phyloP scores from a whole-genome alignment of 35 echinoderm and acorn worm genomes.

The Strongylocentrotus purpuratus region DNA sequence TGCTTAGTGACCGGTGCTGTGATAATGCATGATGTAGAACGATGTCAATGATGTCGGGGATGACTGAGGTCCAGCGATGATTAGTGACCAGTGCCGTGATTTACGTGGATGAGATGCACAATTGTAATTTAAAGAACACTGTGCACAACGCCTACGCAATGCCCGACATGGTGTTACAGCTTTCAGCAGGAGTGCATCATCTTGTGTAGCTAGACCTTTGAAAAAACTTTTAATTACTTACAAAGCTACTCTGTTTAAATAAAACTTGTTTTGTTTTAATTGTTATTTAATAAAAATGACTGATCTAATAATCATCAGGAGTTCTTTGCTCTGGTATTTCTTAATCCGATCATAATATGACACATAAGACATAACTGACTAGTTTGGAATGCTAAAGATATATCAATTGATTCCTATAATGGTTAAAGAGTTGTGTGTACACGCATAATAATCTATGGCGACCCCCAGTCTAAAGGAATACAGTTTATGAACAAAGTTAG shows the following conservation, averaged over 20 bases:
- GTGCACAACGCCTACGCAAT: slow-evolving; percentile 98
- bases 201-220: neutral
- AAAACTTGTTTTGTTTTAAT: neutral
- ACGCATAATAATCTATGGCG: too few species aligned
- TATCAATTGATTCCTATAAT: too few species aligned
- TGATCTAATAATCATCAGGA: neutral
- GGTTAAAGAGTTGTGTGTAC: too few species aligned
- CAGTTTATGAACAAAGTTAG: neutral
- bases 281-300: neutral
- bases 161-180: slow-evolving; percentile 55
- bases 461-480: neutral
- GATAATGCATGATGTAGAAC: slow-evolving; percentile 18
- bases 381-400: too few species aligned
- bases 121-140: slow-evolving; percentile 77
- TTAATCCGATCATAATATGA: too few species aligned
- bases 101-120: slow-evolving; percentile 98
- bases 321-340: neutral
- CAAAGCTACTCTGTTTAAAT: neutral
- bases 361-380: too few species aligned
- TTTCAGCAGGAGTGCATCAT: neutral
- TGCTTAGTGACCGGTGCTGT: slow-evolving; percentile 18
- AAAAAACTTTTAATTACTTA: neutral
- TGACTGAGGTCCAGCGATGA: neutral
- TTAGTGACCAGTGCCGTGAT: slow-evolving; percentile 65
- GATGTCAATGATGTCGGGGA: neutral